These are phyloP conservation scores for Hyposoter dolosus DNA, from an alignment of 2,888 invertebrate genomes.

Conservation along the genomic window DNA sequence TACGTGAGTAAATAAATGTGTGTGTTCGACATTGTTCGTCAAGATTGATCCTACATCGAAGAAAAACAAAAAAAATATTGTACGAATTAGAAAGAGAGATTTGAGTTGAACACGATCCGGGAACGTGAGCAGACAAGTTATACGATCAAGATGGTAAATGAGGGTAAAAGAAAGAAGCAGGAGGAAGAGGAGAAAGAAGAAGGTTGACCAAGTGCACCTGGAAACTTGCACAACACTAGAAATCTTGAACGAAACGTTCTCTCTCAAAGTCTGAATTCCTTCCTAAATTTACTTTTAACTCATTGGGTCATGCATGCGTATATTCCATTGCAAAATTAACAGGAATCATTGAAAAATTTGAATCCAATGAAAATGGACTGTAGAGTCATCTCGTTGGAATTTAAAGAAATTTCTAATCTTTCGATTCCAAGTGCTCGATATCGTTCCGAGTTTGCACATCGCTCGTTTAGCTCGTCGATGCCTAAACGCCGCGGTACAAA, in stretches of 20 bases:
- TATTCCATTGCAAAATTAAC: background rate
- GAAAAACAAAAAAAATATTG: background rate
- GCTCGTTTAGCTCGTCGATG: background rate
- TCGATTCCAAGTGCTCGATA: background rate
- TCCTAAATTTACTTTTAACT: background rate
- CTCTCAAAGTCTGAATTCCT: background rate
- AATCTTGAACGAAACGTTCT: background rate
- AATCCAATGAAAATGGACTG: background rate
- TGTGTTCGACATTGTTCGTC: background rate
- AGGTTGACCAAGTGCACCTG: slow-evolving; percentile 13
- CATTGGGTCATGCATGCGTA: background rate
- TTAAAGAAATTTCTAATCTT: background rate
- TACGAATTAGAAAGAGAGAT: background rate
- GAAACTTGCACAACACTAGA: background rate
- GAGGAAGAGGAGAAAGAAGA: background rate
- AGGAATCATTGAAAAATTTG: background rate
- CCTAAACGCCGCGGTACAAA: background rate
- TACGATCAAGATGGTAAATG: background rate
- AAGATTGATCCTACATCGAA: background rate
- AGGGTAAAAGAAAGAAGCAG: background rate
- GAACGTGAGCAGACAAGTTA: background rate
- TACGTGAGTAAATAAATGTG: background rate
- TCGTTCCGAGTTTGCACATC: background rate
- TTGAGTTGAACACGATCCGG: background rate
- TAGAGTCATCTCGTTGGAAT: background rate